A percentile compares a stretch with the other conserved stretches of the same genome.
These are phyloP conservation scores for Phalacrocorax brasilianus DNA, from an alignment of 2,113 vertebrate genomes.

Conservation along the genomic window DNA sequence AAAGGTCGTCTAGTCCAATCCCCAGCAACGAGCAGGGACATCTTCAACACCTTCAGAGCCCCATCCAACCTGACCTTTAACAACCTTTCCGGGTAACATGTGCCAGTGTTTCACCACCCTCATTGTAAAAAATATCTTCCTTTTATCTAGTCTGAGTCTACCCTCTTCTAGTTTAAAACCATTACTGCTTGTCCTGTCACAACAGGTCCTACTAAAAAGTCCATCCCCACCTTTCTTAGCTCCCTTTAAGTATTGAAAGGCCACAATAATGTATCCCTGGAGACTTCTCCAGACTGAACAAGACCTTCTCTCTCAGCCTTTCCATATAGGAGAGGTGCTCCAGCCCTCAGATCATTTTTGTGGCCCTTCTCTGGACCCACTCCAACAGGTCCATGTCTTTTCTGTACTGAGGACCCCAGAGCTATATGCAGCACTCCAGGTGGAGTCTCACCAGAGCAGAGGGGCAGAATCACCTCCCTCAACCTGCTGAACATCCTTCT, in stretches of 20 bases:
- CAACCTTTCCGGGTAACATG: not conserved
- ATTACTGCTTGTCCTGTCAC: not conserved
- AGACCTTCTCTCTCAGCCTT: not conserved
- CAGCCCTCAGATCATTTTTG: not conserved
- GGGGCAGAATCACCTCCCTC: not conserved
- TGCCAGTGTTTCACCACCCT: not conserved
- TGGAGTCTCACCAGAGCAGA: not conserved
- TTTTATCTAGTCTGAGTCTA: not conserved
- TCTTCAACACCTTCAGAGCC: not conserved
- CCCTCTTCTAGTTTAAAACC: not conserved
- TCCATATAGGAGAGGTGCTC: not conserved
- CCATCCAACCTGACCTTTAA: not conserved
- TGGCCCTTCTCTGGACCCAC: not conserved
- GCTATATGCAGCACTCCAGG: not conserved
- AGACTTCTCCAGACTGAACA: not conserved
- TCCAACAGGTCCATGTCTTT: no score
- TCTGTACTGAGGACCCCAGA: not conserved
- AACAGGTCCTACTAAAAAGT: not conserved
- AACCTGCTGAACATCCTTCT: not conserved
- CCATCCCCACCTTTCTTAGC: not conserved
- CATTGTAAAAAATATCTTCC: not conserved
- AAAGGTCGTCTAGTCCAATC: not conserved
- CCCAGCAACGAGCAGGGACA: not conserved
- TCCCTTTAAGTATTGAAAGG: not conserved
- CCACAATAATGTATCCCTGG: not conserved